Evolutionary conservation across 2,888 invertebrate species (phyloP).

Genomic region (Nineta flava): DNA sequence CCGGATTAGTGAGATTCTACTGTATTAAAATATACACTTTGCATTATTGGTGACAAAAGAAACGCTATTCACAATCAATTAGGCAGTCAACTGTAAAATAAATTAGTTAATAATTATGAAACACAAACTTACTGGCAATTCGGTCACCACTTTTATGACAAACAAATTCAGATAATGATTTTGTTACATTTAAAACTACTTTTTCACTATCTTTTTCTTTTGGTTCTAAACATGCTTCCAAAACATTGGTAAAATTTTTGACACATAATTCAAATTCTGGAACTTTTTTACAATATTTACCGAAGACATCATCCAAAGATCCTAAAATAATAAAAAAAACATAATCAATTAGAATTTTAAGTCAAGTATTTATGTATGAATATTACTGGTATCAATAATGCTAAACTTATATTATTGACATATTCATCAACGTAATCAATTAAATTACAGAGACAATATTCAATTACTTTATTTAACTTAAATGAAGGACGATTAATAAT

Average conservation of each 20-base stretch:
- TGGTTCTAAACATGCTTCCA: slow-evolving; percentile 45
- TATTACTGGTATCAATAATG: background rate
- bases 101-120: too few species aligned
- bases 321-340: slow-evolving; percentile 15
- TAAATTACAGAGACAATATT: too few species aligned
- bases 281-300: slow-evolving; percentile 50
- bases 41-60: too few species aligned
- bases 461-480: too few species aligned
- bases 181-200: slow-evolving; percentile 46
- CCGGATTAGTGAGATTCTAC: too few species aligned
- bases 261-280: slow-evolving; percentile 44
- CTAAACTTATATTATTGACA: too few species aligned
- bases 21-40: too few species aligned
- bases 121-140: slow-evolving; percentile 61
- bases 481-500: too few species aligned
- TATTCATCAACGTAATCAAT: too few species aligned
- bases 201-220: slow-evolving; percentile 44
- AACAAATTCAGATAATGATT: slow-evolving; percentile 53
- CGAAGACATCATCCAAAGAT: slow-evolving; percentile 28
- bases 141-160: slow-evolving; percentile 71
- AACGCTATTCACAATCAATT: too few species aligned
- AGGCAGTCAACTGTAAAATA: too few species aligned
- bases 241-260: slow-evolving; percentile 33
- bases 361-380: background rate
- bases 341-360: slow-evolving; percentile 12